Evolutionary conservation across 2,888 invertebrate species (phyloP), one percentile per base, ranked within the genome.

Genomic region (Tenthredo amoena): DNA sequence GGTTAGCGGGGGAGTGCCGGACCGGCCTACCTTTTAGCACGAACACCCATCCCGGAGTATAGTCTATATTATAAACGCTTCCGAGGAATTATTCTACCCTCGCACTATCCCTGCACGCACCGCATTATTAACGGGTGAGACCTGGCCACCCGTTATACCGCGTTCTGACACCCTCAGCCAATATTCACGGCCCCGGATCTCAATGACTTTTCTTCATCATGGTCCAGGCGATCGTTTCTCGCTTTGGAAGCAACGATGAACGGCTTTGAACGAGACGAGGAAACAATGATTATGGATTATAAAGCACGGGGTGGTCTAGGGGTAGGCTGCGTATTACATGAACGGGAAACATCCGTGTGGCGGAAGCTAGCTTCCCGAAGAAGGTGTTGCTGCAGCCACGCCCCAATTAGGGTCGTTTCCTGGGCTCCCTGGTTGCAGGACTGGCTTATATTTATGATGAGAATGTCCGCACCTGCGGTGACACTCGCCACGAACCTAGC

Each of bases 1-100:
- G 91, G 91, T 92, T 93, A 92, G 90, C 85, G 90, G 91, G 91
- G 93, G 93, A 91, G 93, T 93, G 93, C 91, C 90, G 91, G 91
- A 90, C 90, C 93, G 87, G 91, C 93, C 93, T 91, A 93, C 93
- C 93, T 93, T 93, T 93, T 93, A 93, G 91, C 93, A 90, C 92
- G 89, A 90, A 88, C 90, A 90, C 91, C 90, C 91, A 86, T 86
- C 87, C 37, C 47, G 62, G 26, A 18, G 26, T 31, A 5, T 81
- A 18, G 26, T 31, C 12, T 81, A 18, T 26, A 55, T 77, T 55
- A 31, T 34, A 77, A 77, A 40, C 77, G 77, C 9, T 77, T 50
- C 77, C 50, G 31, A 15, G 15, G 31, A 55, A 55, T 26, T 18
- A 55, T 77, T 88, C 86, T 87, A 87, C 87, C 86, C 87, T 87